A percentile compares a stretch with the other conserved stretches of the same genome.
These are phyloP conservation scores for Mola mola DNA, from an alignment of 2,113 vertebrate genomes.

Conservation along the genomic window DNA sequence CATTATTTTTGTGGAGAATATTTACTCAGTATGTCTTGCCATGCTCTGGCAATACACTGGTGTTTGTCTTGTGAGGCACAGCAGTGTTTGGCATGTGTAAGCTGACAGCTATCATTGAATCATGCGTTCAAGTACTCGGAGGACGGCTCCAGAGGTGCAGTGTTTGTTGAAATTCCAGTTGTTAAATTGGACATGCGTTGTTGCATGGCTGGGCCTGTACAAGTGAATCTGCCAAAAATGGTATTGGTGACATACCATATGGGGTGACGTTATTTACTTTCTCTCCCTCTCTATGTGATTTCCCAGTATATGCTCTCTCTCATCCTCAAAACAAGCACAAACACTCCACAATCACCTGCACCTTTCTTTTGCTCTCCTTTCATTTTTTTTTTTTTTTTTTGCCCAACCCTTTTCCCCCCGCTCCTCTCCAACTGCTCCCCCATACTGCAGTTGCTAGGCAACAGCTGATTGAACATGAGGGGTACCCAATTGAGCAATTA, in stretches of 20 bases:
- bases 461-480: constrained; percentile 79
- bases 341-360: constrained; percentile 29
- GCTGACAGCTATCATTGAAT: constrained; percentile 54
- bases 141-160: constrained; percentile 43
- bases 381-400: constrained; percentile 40
- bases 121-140: constrained; percentile 36
- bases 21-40: constrained; percentile 33
- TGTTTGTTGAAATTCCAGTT: constrained; percentile 68
- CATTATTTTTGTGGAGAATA: constrained; percentile 55
- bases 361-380: constrained; percentile 46
- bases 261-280: constrained; percentile 33
- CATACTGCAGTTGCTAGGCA: constrained; percentile 78
- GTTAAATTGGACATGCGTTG: constrained; percentile 70
- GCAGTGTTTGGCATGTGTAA: constrained; percentile 39
- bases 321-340: constrained; percentile 28
- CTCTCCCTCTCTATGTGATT: constrained; percentile 24
- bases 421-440: constrained; percentile 41
- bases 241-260: constrained; percentile 55
- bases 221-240: constrained; percentile 64
- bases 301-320: constrained; percentile 10
- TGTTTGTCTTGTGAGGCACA: constrained; percentile 53
- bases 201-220: constrained; percentile 62
- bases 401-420: constrained; percentile 9
- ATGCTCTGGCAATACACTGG: constrained; percentile 30
- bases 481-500: constrained; percentile 81